Evolutionary conservation across 1,140 invertebrate genomes (phyloP).

Genomic region (Tetramorium simillimum): DNA sequence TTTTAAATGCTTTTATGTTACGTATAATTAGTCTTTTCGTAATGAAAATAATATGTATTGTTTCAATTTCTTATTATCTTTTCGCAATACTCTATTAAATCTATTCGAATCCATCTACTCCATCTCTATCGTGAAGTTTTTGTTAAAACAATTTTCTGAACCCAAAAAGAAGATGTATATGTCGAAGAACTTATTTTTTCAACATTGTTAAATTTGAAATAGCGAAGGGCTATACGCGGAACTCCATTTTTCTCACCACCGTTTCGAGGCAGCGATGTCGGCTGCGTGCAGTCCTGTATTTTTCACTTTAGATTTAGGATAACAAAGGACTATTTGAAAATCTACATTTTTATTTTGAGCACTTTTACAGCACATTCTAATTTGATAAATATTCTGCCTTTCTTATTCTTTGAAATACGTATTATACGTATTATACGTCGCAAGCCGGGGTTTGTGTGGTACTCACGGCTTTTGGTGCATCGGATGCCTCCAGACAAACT

Average conservation of each 20-base stretch:
- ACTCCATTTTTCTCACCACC: not conserved
- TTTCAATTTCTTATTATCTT: not conserved
- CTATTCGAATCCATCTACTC: not conserved
- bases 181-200: not conserved
- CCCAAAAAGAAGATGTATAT: not conserved
- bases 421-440: not conserved
- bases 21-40: not conserved
- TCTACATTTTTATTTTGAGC: not conserved
- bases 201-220: not conserved
- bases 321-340: not conserved
- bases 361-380: not conserved
- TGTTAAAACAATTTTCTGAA: not conserved
- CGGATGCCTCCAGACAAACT: constrained; percentile 39
- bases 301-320: constrained; percentile 11
- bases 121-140: not conserved
- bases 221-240: not conserved
- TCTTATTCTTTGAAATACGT: not conserved
- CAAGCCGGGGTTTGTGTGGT: constrained; percentile 3
- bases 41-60: not conserved
- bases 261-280: not conserved
- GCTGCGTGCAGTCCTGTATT: not conserved
- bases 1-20: not conserved
- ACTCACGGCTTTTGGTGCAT: constrained; percentile 71
- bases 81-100: not conserved
- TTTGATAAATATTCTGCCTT: not conserved